Percentiles rank a stretch among this genome's conserved stretches.
These are phyloP conservation scores for Kuschelorhynchus macadamiae DNA, from an alignment of 2,888 invertebrate species.

Conservation along the genomic window DNA sequence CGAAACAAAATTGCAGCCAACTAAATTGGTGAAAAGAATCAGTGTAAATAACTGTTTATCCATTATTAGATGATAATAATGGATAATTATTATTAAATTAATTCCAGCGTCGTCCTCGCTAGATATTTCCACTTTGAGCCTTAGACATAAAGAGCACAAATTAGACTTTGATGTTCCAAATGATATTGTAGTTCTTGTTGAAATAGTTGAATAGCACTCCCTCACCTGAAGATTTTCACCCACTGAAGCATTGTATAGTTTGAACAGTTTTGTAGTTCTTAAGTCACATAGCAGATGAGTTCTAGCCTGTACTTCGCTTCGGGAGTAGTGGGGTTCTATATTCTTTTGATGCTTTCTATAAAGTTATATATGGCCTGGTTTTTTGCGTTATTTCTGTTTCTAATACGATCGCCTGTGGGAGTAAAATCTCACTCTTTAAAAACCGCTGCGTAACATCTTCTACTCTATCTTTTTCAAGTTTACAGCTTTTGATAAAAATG, in stretches of 20 bases:
- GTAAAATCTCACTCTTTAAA: conserved; percentile 8
- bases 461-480: not conserved
- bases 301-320: not conserved
- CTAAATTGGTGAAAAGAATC: too few species aligned
- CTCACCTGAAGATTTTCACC: conserved; percentile 1
- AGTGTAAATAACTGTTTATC: too few species aligned
- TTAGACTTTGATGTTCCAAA: conserved; percentile 28
- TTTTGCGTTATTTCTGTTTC: not conserved
- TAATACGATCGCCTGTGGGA: not conserved
- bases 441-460: conserved; percentile 6
- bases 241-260: not conserved
- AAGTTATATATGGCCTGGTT: too few species aligned
- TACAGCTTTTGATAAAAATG: not conserved
- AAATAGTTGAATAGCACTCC: conserved; percentile 18
- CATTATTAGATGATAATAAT: too few species aligned
- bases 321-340: too few species aligned
- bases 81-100: not conserved
- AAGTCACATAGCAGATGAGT: conserved; percentile 10
- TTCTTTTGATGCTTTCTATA: too few species aligned
- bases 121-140: conserved; percentile 7
- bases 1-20: too few species aligned
- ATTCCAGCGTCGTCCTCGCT: too few species aligned
- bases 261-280: conserved; percentile 21
- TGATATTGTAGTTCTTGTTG: conserved; percentile 24
- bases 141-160: conserved; percentile 13